Evolutionary conservation across 2,888 invertebrate genomes (phyloP).

Genomic region (Alviniconcha strummeri): DNA sequence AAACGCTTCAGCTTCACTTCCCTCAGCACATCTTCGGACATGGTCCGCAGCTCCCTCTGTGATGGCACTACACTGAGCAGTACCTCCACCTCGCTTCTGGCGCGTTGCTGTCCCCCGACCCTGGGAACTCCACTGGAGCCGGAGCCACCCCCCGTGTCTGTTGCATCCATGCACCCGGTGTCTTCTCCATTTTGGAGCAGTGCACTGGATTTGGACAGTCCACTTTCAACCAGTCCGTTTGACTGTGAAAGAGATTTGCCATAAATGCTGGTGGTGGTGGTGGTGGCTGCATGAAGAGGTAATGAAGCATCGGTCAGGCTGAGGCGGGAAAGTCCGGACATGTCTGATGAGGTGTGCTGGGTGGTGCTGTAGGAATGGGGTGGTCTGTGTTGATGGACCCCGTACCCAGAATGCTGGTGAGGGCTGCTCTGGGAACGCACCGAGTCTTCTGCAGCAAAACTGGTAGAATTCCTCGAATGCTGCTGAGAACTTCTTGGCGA

Average conservation of each 20-base stretch:
- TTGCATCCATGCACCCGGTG: no score
- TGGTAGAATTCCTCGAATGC: background rate
- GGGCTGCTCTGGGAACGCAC: background rate
- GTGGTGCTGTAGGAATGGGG: background rate
- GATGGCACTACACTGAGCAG: constrained; percentile 15
- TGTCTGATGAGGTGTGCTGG: background rate
- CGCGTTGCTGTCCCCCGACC: background rate
- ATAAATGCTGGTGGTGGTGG: no score
- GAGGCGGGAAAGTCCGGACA: background rate
- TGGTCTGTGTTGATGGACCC: no score
- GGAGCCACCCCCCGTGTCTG: no score
- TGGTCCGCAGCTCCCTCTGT: constrained; percentile 16
- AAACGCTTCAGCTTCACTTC: constrained; percentile 32
- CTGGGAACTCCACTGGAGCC: no score
- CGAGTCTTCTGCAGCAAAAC: no score
- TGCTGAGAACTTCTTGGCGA: background rate
- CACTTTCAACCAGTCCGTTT: background rate
- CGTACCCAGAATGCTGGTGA: background rate
- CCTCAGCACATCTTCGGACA: constrained; percentile 31
- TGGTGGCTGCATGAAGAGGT: background rate
- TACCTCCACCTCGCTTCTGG: constrained; percentile 10
- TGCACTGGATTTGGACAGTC: background rate
- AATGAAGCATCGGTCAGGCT: background rate
- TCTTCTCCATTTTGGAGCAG: background rate
- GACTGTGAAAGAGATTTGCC: background rate